phyloP scores from a whole-genome alignment of 2,797 vertebrate genomes.

The Danio jaintianensis region DNA sequence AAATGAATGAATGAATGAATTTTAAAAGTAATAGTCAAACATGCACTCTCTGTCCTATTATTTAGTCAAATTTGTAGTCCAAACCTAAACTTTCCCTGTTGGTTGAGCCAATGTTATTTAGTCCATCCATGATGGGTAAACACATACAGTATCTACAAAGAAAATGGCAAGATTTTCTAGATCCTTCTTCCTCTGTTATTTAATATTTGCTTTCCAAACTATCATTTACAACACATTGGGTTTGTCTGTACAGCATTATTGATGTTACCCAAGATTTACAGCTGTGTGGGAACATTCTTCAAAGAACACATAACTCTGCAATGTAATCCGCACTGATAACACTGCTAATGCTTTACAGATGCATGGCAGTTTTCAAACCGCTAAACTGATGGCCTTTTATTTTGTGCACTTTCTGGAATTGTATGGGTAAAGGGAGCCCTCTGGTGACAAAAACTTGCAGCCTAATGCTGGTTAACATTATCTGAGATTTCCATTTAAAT shows the following conservation, averaged over 20 bases:
- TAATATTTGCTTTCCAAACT: not conserved
- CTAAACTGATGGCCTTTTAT: not conserved
- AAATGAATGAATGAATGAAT: no score
- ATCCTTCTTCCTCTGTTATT: not conserved
- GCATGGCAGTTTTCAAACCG: not conserved
- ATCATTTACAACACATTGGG: not conserved
- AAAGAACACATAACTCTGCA: slow-evolving; percentile 9
- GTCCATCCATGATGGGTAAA: not conserved
- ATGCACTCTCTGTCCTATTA: not conserved
- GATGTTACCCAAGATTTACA: not conserved
- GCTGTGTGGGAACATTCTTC: slow-evolving; percentile 17
- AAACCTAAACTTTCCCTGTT: not conserved
- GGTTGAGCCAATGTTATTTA: not conserved
- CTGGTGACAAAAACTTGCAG: slow-evolving; percentile 53
- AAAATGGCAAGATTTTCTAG: not conserved
- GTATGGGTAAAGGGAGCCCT: slow-evolving; percentile 49
- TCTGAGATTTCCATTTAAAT: not conserved
- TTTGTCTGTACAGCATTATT: not conserved
- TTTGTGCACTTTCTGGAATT: not conserved
- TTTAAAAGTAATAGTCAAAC: no score
- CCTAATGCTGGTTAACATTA: not conserved
- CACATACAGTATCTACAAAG: not conserved
- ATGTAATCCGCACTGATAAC: not conserved
- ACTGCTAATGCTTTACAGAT: not conserved
- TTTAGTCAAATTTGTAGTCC: not conserved